A percentile compares a stretch with the other conserved stretches of the same genome.
Evolutionary conservation across 1,140 invertebrate genomes (phyloP).

Genomic region (Frieseomelitta varia): DNA sequence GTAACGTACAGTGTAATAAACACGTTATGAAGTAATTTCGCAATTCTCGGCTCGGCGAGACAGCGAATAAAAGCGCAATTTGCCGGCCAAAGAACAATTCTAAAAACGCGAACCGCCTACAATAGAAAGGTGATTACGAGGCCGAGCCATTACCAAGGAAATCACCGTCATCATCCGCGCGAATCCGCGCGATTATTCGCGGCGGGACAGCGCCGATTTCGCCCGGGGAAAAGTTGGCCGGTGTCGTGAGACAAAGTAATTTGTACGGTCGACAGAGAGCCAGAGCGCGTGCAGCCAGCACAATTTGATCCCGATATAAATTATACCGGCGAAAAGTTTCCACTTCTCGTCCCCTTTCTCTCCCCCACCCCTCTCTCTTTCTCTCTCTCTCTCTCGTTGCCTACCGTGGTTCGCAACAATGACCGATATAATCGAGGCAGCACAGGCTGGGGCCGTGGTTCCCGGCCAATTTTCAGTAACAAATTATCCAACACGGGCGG

Average conservation of each 20-base stretch:
- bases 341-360: too few relatives aligned
- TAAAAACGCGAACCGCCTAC: not conserved
- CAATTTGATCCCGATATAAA: conserved; percentile 13
- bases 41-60: not conserved
- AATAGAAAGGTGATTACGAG: not conserved
- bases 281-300: not conserved
- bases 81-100: not conserved
- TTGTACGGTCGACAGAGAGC: not conserved
- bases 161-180: not conserved
- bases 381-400: too few relatives aligned
- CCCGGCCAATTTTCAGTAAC: conserved; percentile 26
- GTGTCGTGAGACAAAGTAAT: not conserved
- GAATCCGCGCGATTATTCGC: not conserved
- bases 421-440: not conserved
- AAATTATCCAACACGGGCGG: conserved; percentile 10
- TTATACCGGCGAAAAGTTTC: conserved; percentile 12
- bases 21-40: not conserved
- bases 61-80: not conserved
- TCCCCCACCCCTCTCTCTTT: too few relatives aligned
- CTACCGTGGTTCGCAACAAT: not conserved
- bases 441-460: not conserved
- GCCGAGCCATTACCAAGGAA: not conserved
- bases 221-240: not conserved
- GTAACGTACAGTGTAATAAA: too few relatives aligned
- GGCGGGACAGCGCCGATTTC: not conserved